A percentile compares a stretch with the other conserved stretches of the same genome.
These are phyloP conservation scores for Lycopodina hypogea DNA, from an alignment of 37 sponge, comb jelly and placozoan genomes.

Conservation along the genomic window DNA sequence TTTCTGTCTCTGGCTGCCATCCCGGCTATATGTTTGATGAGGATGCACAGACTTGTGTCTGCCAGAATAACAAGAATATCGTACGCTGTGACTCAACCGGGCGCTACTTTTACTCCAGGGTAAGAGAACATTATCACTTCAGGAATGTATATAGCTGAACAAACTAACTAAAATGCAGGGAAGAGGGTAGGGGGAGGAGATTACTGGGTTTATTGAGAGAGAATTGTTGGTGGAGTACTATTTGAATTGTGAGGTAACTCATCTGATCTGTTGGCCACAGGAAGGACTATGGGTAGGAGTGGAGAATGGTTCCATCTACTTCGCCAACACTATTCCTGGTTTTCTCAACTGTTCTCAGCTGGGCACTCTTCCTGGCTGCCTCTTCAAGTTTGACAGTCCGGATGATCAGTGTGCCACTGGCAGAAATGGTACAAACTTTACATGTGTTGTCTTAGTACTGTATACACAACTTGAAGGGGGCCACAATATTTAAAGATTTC, in stretches of 20 bases:
- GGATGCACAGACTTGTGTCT: conserved; percentile 13
- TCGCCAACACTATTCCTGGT: conserved; percentile 42
- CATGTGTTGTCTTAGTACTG: too few species aligned
- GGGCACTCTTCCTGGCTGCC: conserved; percentile 53
- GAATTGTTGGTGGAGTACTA: too few species aligned
- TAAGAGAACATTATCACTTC: too few species aligned
- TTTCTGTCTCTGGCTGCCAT: conserved; percentile 56
- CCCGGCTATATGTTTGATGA: conserved; percentile 51
- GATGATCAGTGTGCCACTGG: conserved; percentile 60
- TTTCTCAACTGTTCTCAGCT: conserved; percentile 54
- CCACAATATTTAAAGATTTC: too few species aligned
- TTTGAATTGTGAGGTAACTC: too few species aligned
- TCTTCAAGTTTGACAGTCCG: conserved; percentile 40
- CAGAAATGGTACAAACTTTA: conserved; percentile 23
- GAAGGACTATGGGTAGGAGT: conserved; percentile 49
- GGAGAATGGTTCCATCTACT: neutral
- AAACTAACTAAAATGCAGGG: too few species aligned
- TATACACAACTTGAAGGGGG: neutral
- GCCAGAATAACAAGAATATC: conserved; percentile 7
- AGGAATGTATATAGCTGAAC: too few species aligned
- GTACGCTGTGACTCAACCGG: conserved; percentile 30
- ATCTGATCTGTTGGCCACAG: neutral
- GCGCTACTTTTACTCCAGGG: conserved; percentile 63
- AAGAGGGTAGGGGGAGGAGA: too few species aligned
- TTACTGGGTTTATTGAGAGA: too few species aligned